A percentile compares a stretch with the other conserved stretches of the same genome.
These are phyloP conservation scores for Dione juno DNA, from an alignment of 2,888 invertebrate genomes.

Conservation along the genomic window DNA sequence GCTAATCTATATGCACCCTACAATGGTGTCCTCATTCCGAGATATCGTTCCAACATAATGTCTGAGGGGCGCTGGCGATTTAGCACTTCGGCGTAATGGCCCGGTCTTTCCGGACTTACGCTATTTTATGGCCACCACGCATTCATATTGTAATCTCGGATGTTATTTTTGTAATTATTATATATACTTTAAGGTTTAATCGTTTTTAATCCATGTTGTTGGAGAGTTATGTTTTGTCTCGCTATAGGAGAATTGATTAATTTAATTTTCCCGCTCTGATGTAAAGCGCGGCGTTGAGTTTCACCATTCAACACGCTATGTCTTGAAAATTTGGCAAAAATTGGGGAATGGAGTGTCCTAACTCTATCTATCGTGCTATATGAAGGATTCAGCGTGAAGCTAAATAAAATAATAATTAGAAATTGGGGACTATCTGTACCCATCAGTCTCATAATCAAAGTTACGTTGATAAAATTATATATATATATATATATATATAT, in stretches of 20 bases:
- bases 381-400: no score
- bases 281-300: background rate
- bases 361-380: no score
- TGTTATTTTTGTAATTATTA: constrained; percentile 38
- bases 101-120: constrained; percentile 61
- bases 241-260: background rate
- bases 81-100: constrained; percentile 69
- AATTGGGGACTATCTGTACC: no score
- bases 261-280: background rate
- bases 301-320: background rate
- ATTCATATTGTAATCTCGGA: constrained; percentile 49
- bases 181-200: background rate
- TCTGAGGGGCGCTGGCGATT: constrained; percentile 63
- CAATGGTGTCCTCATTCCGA: constrained; percentile 61
- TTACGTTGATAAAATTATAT: no score
- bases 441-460: no score
- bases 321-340: background rate
- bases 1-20: constrained; percentile 54
- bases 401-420: no score
- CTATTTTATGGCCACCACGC: constrained; percentile 52
- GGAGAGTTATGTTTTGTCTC: no score
- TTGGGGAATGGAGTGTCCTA: background rate
- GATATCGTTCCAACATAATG: constrained; percentile 61
- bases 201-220: no score
- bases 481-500: no score